Percentiles rank a stretch among this genome's conserved stretches.
These are phyloP conservation scores for Selene dorsalis DNA, from an alignment of 2,797 vertebrate species.

Conservation along the genomic window DNA sequence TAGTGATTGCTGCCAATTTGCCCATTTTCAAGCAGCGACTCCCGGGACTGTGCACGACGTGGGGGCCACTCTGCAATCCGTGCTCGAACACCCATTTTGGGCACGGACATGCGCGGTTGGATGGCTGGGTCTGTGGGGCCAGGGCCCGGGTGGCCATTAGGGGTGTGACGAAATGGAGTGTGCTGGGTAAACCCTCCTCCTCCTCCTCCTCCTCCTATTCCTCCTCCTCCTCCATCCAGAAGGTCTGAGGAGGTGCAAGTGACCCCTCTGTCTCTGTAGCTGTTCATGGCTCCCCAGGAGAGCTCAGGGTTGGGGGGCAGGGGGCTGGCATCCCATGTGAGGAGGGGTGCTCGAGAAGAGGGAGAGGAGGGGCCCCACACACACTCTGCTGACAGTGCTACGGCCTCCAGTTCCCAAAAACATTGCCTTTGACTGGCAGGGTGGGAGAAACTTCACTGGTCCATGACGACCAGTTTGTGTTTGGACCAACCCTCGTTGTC, in stretches of 20 bases:
- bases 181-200: constrained; percentile 75
- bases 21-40: constrained; percentile 87
- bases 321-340: constrained; percentile 80
- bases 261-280: constrained; percentile 83
- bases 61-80: constrained; percentile 95
- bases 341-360: constrained; percentile 64
- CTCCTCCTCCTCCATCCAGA: constrained; percentile 77
- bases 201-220: constrained; percentile 71
- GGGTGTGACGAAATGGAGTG: constrained; percentile 75
- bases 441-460: constrained; percentile 59
- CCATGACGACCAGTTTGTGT: constrained; percentile 54
- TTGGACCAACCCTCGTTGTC: constrained; percentile 2
- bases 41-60: constrained; percentile 86
- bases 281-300: constrained; percentile 74
- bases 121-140: constrained; percentile 54
- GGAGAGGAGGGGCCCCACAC: constrained; percentile 68
- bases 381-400: constrained; percentile 62
- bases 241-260: constrained; percentile 85
- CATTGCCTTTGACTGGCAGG: constrained; percentile 73
- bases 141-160: constrained; percentile 83
- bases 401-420: constrained; percentile 70
- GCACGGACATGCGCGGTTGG: constrained; percentile 84
- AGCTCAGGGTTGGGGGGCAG: constrained; percentile 75
- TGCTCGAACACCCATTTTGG: constrained; percentile 95
- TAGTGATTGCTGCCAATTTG: constrained; percentile 72